These are phyloP conservation scores for Eupithecia tripunctaria DNA, from an alignment of 2,888 invertebrate species.

Conservation along the genomic window DNA sequence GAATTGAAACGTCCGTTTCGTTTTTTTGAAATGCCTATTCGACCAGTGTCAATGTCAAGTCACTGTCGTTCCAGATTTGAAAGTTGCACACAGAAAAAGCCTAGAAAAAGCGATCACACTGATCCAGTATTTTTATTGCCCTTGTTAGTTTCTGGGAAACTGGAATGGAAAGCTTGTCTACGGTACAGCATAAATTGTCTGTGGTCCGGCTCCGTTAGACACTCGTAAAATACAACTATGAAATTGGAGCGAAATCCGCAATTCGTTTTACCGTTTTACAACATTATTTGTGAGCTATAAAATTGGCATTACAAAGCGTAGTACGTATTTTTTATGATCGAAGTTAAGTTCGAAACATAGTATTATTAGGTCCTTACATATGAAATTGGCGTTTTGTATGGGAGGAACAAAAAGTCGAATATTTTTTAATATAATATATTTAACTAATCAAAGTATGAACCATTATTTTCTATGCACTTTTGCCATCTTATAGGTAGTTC, in stretches of 20 bases:
- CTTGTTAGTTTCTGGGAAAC: constrained; percentile 32
- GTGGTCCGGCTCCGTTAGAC: constrained; percentile 33
- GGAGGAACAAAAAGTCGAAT: too few relatives aligned
- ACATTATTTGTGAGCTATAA: constrained; percentile 10
- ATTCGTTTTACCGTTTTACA: constrained; percentile 25
- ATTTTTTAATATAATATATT: too few relatives aligned
- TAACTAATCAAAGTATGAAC: too few relatives aligned
- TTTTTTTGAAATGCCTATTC: background rate
- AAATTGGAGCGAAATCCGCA: constrained; percentile 28
- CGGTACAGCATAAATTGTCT: constrained; percentile 33
- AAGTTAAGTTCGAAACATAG: background rate
- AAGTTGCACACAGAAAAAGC: constrained; percentile 17
- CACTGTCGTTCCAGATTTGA: constrained; percentile 13
- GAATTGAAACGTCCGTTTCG: background rate
- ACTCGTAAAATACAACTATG: constrained; percentile 19
- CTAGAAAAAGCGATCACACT: constrained; percentile 25
- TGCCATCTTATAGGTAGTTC: too few relatives aligned
- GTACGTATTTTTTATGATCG: background rate
- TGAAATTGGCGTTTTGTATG: too few relatives aligned
- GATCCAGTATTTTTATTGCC: constrained; percentile 35
- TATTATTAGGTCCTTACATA: too few relatives aligned
- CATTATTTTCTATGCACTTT: too few relatives aligned
- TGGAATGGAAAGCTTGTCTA: constrained; percentile 35
- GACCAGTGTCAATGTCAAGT: background rate
- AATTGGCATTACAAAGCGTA: background rate